Evolutionary conservation across 2,888 invertebrate species (phyloP), one percentile per base, ranked within the genome.

Genomic region (Stenotaenia linearis): DNA sequence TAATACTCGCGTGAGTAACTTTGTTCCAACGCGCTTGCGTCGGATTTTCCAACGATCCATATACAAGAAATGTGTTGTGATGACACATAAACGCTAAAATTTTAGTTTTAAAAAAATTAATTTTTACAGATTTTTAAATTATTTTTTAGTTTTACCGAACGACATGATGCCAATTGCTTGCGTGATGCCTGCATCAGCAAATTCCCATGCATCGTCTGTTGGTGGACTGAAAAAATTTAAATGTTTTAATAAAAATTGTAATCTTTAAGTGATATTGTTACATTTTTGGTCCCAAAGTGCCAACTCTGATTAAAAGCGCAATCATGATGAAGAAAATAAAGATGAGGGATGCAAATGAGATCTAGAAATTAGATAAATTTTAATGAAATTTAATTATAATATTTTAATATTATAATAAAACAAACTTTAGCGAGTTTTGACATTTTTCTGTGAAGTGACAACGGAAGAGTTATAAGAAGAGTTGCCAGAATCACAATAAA

Each of bases 41-140:
- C 5, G 92, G 91, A 82, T 92, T 90, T 84, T 91, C 90, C 86
- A 95, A 91, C 50, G 93, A 93, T 80, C 91, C 91, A 87, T 93
- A 94, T 82, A 95, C 90, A 81, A 95, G 89, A 85, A 94, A 95
- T 79, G 93, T 93, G 85, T 93, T 94, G 87, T 94, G 94, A 84
- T 95, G 94, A 85, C 94, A 95, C 94, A 95, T 94, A 85, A 93
- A 95, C n/a, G 94, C 92, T 92, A n/a, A 45, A 30, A 18, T 32
- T 18, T 35, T 37, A 32, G 12, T 50, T 35, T 28, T 79, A 30
- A 80, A 18, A 74, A 30, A 30, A 35, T 40, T 50, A 32, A 78
- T 21, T 30, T 32, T n/a, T n/a, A n/a, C n/a, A n/a, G n/a, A 76
- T 10, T 35, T 75, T 18, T 28, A 37, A 75, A 12, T 32, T 32